A percentile compares a stretch with the other conserved stretches of the same genome.
phyloP scores from a whole-genome alignment of 2,888 invertebrate genomes.

The Tortricodes alternella region DNA sequence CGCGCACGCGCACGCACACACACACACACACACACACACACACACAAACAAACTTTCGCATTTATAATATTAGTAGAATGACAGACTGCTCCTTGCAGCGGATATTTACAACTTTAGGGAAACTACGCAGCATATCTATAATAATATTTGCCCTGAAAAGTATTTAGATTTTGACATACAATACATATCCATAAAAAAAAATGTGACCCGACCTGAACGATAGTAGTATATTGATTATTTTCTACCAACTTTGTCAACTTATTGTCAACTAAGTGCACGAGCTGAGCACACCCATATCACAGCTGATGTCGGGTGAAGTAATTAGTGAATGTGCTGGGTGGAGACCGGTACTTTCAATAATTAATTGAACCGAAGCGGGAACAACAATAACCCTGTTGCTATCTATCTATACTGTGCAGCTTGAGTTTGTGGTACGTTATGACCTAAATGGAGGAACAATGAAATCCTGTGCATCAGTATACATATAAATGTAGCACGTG shows the following conservation, averaged over 20 bases:
- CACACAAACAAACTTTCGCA: no score
- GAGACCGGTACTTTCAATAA: conserved; percentile 22
- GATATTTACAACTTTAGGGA: no score
- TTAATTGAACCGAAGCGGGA: conserved; percentile 7
- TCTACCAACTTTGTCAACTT: not conserved
- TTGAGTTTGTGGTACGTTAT: conserved; percentile 13
- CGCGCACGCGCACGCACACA: no score
- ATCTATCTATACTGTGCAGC: conserved; percentile 14
- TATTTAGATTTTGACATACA: no score
- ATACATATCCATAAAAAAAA: no score
- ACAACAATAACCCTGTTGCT: conserved; percentile 10
- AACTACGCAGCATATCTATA: no score
- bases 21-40: no score
- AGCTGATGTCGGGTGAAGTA: conserved; percentile 2
- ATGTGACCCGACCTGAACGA: no score
- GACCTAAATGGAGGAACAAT: conserved; percentile 26
- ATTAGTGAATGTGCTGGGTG: not conserved
- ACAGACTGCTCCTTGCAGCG: no score
- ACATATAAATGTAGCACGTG: conserved; percentile 23
- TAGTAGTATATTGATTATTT: no score
- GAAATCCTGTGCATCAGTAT: conserved; percentile 11
- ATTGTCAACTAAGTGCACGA: not conserved
- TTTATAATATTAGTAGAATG: no score
- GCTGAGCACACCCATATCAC: not conserved
- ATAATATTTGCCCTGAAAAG: no score